A percentile compares a stretch with the other conserved stretches of the same genome.
These are phyloP conservation scores for Rhagonycha fulva DNA, from an alignment of 2,888 invertebrate species.

Conservation along the genomic window DNA sequence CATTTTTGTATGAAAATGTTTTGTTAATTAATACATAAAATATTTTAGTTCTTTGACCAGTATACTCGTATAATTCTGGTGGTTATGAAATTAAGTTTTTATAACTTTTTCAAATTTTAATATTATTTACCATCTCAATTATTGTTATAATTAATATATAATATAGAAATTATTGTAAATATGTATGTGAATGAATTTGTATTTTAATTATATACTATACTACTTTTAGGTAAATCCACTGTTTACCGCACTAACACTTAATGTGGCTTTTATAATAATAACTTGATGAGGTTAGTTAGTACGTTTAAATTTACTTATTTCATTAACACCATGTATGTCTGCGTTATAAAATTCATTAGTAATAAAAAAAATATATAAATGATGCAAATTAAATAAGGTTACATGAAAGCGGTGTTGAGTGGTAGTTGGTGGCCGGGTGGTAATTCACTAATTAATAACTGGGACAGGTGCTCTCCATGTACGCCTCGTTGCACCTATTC, in stretches of 20 bases:
- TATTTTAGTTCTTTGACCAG: neutral
- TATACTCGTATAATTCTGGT: neutral
- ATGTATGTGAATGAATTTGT: no score
- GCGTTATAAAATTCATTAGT: neutral
- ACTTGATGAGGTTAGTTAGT: neutral
- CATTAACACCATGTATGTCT: neutral
- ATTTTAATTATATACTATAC: no score
- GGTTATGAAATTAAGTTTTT: neutral
- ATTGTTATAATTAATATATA: neutral
- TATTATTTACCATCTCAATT: neutral
- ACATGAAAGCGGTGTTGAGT: slow-evolving; percentile 26
- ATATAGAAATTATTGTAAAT: no score
- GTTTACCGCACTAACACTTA: neutral
- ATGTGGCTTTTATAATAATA: neutral
- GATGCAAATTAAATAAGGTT: slow-evolving; percentile 27
- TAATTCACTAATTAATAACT: slow-evolving; percentile 36
- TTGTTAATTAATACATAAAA: neutral
- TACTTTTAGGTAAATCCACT: no score
- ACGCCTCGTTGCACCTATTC: slow-evolving; percentile 34
- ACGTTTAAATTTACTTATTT: neutral
- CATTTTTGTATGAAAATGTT: neutral
- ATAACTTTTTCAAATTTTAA: neutral
- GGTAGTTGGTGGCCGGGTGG: slow-evolving; percentile 25
- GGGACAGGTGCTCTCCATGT: slow-evolving; percentile 32
- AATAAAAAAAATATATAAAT: slow-evolving; percentile 1